Conservation (phyloP, 2,888 invertebrate species). For the Baccha elongata region DNA sequence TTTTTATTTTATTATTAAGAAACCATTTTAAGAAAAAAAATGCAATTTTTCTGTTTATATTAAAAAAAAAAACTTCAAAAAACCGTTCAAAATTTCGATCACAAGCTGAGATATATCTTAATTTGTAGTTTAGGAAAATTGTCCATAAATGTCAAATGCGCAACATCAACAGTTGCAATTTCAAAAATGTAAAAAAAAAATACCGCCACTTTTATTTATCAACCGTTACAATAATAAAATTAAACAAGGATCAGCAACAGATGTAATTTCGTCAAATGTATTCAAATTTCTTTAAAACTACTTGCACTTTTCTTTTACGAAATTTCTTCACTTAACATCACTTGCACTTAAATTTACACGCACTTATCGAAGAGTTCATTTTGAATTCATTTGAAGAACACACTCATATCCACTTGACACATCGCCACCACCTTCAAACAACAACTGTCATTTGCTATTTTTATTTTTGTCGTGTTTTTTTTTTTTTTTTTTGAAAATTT, state of each 20-base stretch:
- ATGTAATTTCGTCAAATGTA: too few species aligned
- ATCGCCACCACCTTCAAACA: conserved; percentile 33
- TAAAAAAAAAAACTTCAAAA: not conserved
- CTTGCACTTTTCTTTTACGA: not conserved
- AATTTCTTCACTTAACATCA: conserved; percentile 19
- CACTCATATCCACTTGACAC: conserved; percentile 58
- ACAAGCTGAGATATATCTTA: not conserved
- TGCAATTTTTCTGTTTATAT: not conserved
- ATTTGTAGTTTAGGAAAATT: not conserved
- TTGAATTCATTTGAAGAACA: conserved; percentile 64
- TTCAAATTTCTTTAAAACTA: not conserved
- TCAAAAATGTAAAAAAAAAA: too few species aligned
- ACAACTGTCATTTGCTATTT: conserved; percentile 44
- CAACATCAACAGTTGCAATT: conserved; percentile 63
- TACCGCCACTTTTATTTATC: too few species aligned
- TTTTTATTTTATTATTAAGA: not conserved
- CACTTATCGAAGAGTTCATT: conserved; percentile 54
- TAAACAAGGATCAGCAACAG: not conserved
- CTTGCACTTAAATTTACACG: conserved; percentile 61
- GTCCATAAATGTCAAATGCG: conserved; percentile 21
- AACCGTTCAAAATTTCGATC: conserved; percentile 10
- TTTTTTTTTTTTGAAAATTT: conserved; percentile 50
- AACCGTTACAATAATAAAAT: too few species aligned
- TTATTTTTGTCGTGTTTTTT: conserved; percentile 30
- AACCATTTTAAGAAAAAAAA: not conserved